Evolutionary conservation across 35 echinoderm and acorn worm genomes (phyloP), one percentile per base, ranked within the genome.

Genomic region (Patiria miniata): DNA sequence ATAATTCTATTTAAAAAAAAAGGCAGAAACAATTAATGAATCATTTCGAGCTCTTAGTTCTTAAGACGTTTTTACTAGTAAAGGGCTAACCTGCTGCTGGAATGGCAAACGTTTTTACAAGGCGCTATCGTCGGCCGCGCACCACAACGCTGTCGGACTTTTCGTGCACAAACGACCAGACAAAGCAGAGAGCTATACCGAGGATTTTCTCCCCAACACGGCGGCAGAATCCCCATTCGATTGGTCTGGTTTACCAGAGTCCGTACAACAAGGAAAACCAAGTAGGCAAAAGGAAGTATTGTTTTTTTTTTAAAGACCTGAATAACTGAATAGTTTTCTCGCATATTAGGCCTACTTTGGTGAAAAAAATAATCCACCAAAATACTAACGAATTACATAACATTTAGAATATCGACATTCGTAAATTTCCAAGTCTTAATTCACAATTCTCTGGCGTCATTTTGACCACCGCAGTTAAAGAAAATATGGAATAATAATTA

Each of bases 261-360:
- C 95, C 95, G 2, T 97, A 97, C 81, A 97, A 97, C 86, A 97
- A 97, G 68, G 95, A 97, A 50, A 97, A 89, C 36, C 88, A 89
- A 83, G 94, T 89, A 60, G 78, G 88, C 37, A 50, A 10, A 12
- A 12, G 42, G 4, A 47, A 12, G 42, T 47, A 47, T 4, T 47
- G 42, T 47, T 47, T 58, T 58, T 58, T 14, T 14, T 58, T 58
- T 58, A 14, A 58, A 12, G n/a, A 58, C 54, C 54, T 58, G 54
- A 12, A 58, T 58, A 14, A 14, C 54, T n/a, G 12, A n/a, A 58
- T 58, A 58, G 12, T 58, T 58, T 58, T 12, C n/a, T n/a, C n/a
- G 12, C 61, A 80, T 88, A 56, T 78, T 79, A 29, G 14, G 65
- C 77, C 0, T 78, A 88, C 29, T 79, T 79, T 55, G 80, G 38